These are phyloP conservation scores for Schizopygopsis pylzovi DNA, from an alignment of 2,797 vertebrate genomes.

Conservation along the genomic window DNA sequence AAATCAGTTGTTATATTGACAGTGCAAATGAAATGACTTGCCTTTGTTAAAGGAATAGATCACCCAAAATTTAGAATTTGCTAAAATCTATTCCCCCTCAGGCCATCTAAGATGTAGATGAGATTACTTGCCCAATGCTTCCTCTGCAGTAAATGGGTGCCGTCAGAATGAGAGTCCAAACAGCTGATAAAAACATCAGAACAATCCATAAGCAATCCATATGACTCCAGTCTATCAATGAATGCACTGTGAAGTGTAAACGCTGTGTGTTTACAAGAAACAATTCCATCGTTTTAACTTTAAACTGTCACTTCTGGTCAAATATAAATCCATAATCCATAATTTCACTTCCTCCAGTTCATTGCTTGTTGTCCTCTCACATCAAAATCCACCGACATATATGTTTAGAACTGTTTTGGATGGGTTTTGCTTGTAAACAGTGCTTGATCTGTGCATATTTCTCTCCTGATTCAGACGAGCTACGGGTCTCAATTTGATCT, in stretches of 20 bases:
- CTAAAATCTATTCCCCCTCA: neutral
- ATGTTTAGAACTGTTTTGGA: too few relatives aligned
- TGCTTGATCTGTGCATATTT: too few relatives aligned
- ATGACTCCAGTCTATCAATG: neutral
- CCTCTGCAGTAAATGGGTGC: neutral
- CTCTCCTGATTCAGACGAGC: too few relatives aligned
- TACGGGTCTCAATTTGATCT: neutral
- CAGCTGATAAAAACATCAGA: neutral
- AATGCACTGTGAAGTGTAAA: neutral
- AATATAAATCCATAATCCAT: too few relatives aligned
- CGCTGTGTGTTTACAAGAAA: neutral
- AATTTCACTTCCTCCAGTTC: too few relatives aligned
- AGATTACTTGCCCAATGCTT: neutral
- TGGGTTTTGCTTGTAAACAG: too few relatives aligned
- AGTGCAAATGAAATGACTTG: conserved; percentile 67
- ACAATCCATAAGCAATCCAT: neutral
- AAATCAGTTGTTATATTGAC: conserved; percentile 68
- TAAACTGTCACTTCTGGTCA: too few relatives aligned
- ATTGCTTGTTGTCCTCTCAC: too few relatives aligned
- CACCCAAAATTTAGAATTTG: neutral
- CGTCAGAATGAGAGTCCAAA: neutral
- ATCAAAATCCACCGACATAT: too few relatives aligned
- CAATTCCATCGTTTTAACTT: neutral
- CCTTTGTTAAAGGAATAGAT: too few relatives aligned
- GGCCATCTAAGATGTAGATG: neutral